Evolutionary conservation across 2,113 vertebrate genomes (phyloP), one percentile per base, ranked within the genome.

Genomic region (Periophthalmus modestus): DNA sequence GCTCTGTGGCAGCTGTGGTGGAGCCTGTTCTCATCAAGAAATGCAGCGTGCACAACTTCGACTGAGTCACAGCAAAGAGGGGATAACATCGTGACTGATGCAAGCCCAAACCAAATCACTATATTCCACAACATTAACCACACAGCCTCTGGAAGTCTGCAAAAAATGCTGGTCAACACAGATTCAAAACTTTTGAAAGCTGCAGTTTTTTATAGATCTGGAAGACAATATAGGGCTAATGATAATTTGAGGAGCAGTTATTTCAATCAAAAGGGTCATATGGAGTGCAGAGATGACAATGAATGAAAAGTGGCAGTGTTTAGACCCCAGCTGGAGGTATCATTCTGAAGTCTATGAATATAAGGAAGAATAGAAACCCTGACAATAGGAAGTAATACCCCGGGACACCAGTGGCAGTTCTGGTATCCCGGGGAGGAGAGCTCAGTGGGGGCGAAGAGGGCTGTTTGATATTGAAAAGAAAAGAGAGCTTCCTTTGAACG

Each of bases 81-180:
- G 78, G 82, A 90, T 88, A 81, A 84, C 82, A 82, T 82, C 72
- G 78, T 67, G 73, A 69, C 73, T 80, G 67, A 86, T 72, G 68
- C 74, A 70, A 76, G 68, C 62, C 16, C 5, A 71, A 54, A 47
- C 69, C 70, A 77, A 78, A 69, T 54, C 55, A 68, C 66, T 75
- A 79, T 77, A 82, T 81, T 23, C 10, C 14, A 19, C 81, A 62
- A 62, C 59, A 62, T 81, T 69, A 52, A 55, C 50, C 66, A 48
- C 2, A 28, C 7, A 54, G 61, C 55, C 16, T 69, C 52, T 57
- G 50, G 57, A 65, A 71, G 61, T 55, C 4, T 36, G 18, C 7
- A 21, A n/a, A 12, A 11, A 62, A 19, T 4, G 39, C 62, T 65
- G 18, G 18, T 13, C 34, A 65, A 39, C 39, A 21, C 34, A 39